Conservation (phyloP, 2,888 invertebrate genomes). For the Cephonodes hylas region DNA sequence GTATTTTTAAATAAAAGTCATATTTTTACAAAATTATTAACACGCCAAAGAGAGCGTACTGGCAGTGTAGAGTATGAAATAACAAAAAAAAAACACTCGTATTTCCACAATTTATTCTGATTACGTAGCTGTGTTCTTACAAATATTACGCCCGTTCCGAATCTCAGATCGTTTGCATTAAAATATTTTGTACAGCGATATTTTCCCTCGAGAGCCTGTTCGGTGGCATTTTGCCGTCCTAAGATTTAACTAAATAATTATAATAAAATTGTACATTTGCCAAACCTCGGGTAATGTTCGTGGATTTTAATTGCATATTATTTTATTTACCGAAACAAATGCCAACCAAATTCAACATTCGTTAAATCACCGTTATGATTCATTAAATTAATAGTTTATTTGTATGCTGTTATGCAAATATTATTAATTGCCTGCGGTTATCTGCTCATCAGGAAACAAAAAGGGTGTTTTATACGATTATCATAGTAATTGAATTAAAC, state of each 20-base stretch:
- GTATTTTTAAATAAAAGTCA: too few relatives aligned
- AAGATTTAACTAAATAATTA: slow-evolving; percentile 20
- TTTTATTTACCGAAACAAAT: neutral
- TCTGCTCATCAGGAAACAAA: neutral
- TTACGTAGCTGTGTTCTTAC: slow-evolving; percentile 4
- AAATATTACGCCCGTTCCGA: neutral
- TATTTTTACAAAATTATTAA: neutral
- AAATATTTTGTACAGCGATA: slow-evolving; percentile 18
- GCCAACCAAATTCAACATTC: neutral
- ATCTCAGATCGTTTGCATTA: slow-evolving; percentile 15
- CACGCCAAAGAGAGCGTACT: neutral
- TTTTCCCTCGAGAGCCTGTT: slow-evolving; percentile 19
- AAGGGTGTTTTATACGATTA: neutral
- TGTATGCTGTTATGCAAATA: neutral
- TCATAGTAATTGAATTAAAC: too few relatives aligned
- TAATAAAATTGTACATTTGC: slow-evolving; percentile 17
- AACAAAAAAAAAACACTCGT: neutral
- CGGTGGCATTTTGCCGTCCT: slow-evolving; percentile 17
- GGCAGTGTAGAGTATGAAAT: neutral
- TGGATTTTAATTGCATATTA: neutral
- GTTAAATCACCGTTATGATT: neutral
- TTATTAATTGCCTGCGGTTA: neutral
- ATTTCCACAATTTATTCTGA: slow-evolving; percentile 5
- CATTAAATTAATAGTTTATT: neutral
- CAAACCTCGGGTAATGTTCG: neutral